Evolutionary conservation across 1,140 invertebrate genomes (phyloP), one percentile per base, ranked within the genome.

Genomic region (Euschistus heros): DNA sequence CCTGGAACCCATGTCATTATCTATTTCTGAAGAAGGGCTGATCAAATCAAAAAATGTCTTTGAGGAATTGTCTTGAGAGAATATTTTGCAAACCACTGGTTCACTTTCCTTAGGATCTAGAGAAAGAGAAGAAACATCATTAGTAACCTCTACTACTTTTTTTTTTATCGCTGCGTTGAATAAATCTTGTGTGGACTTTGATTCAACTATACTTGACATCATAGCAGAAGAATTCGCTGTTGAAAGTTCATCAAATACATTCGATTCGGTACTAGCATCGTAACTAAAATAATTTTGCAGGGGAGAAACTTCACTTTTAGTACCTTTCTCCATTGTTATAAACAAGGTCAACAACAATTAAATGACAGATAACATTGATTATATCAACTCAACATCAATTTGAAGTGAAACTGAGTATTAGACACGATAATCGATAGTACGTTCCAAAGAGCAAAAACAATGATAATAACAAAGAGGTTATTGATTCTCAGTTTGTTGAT

Each of bases 171-270:
- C 64, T 15, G 64, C 55, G 13, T 46, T 26, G 37, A 67, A 64
- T 18, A 67, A 42, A 18, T 64, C 66, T 30, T 67, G 66, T 20
- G 54, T 64, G 24, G 67, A 68, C 15, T 44, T 59, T 15, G 62
- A 64, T 33, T 60, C 63, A 0, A 65, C 27, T 18, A 68, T 50
- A 63, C 67, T 68, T 6, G 67, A 50, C 67, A 68, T 68, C 67
- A 68, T 68, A 2, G 67, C 67, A 18, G 67, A 68, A 63, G n/a
- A n/a, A 15, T 62, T 24, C 10, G 57, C 8, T 6, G 37, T 15
- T 4, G 67, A 57, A 7, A 68, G 15, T 15, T 68, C 57, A 50
- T 68, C 67, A 33, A 68, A 68, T 22, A 68, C 61, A 62, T 47
- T 68, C 1, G 46, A 27, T 20, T 33, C 33, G 1, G 27, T 8